Conservation (phyloP, 2,888 invertebrate genomes). For the Tortricodes alternella region DNA sequence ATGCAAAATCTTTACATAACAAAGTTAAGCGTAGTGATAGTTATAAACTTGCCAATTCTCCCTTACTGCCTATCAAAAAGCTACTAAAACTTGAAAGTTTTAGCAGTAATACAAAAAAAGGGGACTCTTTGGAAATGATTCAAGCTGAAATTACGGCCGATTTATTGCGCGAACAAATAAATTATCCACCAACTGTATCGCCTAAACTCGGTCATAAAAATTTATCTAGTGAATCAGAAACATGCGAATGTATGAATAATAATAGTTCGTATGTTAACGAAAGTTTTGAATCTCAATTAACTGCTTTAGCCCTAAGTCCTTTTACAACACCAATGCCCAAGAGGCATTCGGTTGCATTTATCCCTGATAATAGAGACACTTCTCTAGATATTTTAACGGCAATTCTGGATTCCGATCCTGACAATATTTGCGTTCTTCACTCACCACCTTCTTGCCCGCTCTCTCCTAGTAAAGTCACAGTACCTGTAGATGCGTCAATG, state of each 20-base stretch:
- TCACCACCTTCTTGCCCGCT: constrained; percentile 75
- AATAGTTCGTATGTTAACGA: constrained; percentile 48
- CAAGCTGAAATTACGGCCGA: constrained; percentile 84
- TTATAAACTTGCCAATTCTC: constrained; percentile 91
- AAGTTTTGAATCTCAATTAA: constrained; percentile 68
- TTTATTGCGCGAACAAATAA: constrained; percentile 86
- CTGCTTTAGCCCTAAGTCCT: constrained; percentile 72
- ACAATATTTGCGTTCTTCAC: constrained; percentile 66
- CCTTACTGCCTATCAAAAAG: constrained; percentile 86
- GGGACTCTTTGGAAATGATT: constrained; percentile 80
- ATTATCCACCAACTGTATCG: constrained; percentile 86
- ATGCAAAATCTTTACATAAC: constrained; percentile 56
- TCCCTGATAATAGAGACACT: constrained; percentile 66
- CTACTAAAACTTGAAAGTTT: constrained; percentile 79
- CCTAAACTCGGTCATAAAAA: constrained; percentile 75
- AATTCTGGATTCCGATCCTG: constrained; percentile 75
- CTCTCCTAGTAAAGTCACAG: constrained; percentile 83
- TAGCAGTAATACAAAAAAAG: constrained; percentile 69
- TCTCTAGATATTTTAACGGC: constrained; percentile 73
- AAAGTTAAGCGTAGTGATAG: constrained; percentile 92
- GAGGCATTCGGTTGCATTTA: constrained; percentile 65
- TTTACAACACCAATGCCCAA: constrained; percentile 69
- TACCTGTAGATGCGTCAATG: constrained; percentile 83
- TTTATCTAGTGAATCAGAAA: constrained; percentile 56
- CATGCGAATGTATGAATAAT: constrained; percentile 59